phyloP scores from a whole-genome alignment of 2,797 vertebrate species.

The Macropodus opercularis region DNA sequence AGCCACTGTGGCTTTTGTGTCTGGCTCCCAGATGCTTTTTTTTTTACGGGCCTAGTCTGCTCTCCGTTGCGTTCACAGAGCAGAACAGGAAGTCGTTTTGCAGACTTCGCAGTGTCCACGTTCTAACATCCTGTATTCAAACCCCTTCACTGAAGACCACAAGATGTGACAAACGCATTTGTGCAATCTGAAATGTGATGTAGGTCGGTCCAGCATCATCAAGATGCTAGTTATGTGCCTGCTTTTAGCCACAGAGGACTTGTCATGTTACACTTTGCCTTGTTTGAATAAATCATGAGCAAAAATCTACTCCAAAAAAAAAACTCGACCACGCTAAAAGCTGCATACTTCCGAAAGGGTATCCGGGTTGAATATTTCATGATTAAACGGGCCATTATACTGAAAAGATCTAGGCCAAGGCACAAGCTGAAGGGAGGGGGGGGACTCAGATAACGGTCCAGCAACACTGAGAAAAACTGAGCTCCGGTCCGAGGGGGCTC shows the following conservation, averaged over 20 bases:
- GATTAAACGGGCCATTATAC: conserved; percentile 74
- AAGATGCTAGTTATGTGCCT: conserved; percentile 19
- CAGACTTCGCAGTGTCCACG: conserved; percentile 73
- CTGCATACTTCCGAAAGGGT: conserved; percentile 59
- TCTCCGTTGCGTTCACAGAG: conserved; percentile 50
- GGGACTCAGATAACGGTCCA: conserved; percentile 76
- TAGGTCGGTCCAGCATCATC: conserved; percentile 12
- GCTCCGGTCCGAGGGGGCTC: conserved; percentile 57
- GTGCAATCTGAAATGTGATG: conserved; percentile 37
- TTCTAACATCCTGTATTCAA: conserved; percentile 80
- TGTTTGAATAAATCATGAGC: conserved; percentile 72
- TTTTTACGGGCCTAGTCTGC: conserved; percentile 64
- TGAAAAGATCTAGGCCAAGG: conserved; percentile 78
- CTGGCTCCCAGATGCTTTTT: conserved; percentile 80
- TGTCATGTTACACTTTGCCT: conserved; percentile 54
- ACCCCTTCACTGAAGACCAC: conserved; percentile 33
- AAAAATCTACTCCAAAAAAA: conserved; percentile 65
- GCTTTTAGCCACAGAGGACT: conserved; percentile 28
- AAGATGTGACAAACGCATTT: conserved; percentile 34
- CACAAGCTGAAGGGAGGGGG: conserved; percentile 58
- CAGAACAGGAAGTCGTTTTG: conserved; percentile 81
- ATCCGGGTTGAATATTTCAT: conserved; percentile 80
- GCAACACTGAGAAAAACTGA: conserved; percentile 52
- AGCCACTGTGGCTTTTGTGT: conserved; percentile 60
- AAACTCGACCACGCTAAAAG: conserved; percentile 54